phyloP scores from a whole-genome alignment of 2,888 invertebrate genomes.

The Allygus modestus region DNA sequence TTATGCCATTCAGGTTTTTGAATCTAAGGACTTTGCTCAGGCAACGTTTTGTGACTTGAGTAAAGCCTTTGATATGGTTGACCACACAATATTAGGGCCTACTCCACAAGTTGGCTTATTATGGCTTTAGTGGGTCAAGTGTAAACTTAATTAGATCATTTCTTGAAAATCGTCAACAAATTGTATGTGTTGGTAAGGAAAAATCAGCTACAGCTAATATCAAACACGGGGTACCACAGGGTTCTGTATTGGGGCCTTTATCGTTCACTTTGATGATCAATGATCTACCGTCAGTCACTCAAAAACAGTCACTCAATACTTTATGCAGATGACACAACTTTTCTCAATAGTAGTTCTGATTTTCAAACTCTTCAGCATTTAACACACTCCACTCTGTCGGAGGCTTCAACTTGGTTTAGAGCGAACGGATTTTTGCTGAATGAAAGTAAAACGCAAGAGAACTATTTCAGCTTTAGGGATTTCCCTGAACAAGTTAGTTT shows the following conservation, averaged over 20 bases:
- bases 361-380: neutral
- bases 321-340: constrained; percentile 2
- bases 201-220: neutral
- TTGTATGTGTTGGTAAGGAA: neutral
- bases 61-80: neutral
- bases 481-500: neutral
- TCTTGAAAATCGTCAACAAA: too few species aligned
- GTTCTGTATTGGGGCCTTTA: neutral
- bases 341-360: constrained; percentile 3
- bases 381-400: neutral
- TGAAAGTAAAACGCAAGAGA: too few species aligned
- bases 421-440: too few species aligned
- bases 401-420: too few species aligned
- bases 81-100: constrained; percentile 1
- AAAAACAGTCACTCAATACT: neutral
- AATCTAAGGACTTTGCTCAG: too few species aligned
- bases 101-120: too few species aligned
- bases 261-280: too few species aligned
- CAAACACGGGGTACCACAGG: neutral
- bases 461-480: neutral
- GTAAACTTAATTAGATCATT: neutral
- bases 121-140: too few species aligned
- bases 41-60: too few species aligned
- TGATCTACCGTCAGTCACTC: too few species aligned
- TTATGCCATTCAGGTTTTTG: neutral